phyloP scores from a whole-genome alignment of 2,888 invertebrate species.

The Tubulanus polymorphus region DNA sequence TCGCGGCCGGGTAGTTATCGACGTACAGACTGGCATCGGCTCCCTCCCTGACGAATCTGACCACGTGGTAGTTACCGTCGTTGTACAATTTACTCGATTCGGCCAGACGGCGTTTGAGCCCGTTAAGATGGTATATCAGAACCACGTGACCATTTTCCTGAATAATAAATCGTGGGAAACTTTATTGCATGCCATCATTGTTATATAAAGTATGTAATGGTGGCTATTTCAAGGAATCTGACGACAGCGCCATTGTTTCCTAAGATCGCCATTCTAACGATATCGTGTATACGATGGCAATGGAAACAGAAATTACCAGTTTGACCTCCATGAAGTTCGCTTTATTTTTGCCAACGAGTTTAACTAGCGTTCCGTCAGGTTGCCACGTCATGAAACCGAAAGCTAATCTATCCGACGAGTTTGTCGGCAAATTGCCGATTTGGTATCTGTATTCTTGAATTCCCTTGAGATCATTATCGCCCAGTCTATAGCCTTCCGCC shows the following conservation, averaged over 20 bases:
- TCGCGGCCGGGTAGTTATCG: no score
- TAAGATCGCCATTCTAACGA: no score
- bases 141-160: slow-evolving; percentile 45
- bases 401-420: slow-evolving; percentile 36
- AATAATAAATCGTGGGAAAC: no score
- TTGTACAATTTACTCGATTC: slow-evolving; percentile 27
- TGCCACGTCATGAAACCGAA: slow-evolving; percentile 50
- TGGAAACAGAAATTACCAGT: no score
- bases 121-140: slow-evolving; percentile 31
- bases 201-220: no score
- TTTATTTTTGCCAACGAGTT: slow-evolving; percentile 32
- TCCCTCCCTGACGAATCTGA: slow-evolving; percentile 37
- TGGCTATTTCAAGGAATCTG: no score
- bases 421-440: slow-evolving; percentile 14
- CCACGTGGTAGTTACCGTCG: slow-evolving; percentile 46
- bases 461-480: slow-evolving; percentile 26
- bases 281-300: no score
- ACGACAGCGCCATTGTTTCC: no score
- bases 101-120: slow-evolving; percentile 32
- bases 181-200: no score
- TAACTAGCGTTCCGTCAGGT: slow-evolving; percentile 37
- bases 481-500: slow-evolving; percentile 37
- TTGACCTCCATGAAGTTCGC: slow-evolving; percentile 44
- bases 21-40: slow-evolving; percentile 37
- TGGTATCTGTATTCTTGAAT: slow-evolving; percentile 28